phyloP scores from a whole-genome alignment of 2,797 vertebrate genomes.

The Bradypodion ventrale region DNA sequence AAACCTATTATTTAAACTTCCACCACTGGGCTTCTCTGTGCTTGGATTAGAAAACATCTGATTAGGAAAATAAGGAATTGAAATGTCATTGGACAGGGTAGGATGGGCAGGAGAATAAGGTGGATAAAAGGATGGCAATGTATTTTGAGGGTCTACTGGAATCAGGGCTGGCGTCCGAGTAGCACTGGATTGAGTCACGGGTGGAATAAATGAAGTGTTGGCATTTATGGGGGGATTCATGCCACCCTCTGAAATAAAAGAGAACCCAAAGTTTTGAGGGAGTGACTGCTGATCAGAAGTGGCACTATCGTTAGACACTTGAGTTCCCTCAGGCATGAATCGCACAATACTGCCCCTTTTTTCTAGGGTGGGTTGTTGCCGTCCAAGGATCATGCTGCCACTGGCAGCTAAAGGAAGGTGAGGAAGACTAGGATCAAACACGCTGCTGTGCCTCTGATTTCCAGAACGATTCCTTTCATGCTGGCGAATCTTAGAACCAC shows the following conservation, averaged over 20 bases:
- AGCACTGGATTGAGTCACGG: constrained; percentile 88
- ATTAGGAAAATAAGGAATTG: constrained; percentile 95
- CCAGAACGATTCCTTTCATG: constrained; percentile 87
- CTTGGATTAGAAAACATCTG: constrained; percentile 97
- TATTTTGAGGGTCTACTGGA: constrained; percentile 95
- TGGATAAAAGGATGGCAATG: constrained; percentile 95
- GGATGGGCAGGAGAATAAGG: constrained; percentile 98
- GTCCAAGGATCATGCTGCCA: constrained; percentile 88
- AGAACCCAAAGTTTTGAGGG: constrained; percentile 94
- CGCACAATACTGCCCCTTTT: constrained; percentile 93
- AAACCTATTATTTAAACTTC: constrained; percentile 93
- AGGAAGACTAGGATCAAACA: constrained; percentile 89
- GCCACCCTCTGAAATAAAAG: constrained; percentile 92
- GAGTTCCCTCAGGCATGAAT: constrained; percentile 91
- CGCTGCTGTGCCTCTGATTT: constrained; percentile 86
- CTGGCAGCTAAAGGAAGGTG: constrained; percentile 87
- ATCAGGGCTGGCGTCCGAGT: constrained; percentile 92
- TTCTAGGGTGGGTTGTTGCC: constrained; percentile 84
- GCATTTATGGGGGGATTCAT: constrained; percentile 97
- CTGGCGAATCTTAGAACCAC: constrained; percentile 86
- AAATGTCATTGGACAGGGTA: constrained; percentile 93
- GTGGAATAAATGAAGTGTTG: constrained; percentile 95
- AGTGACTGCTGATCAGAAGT: constrained; percentile 90
- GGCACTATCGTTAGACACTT: constrained; percentile 86
- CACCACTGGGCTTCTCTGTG: constrained; percentile 87